These are phyloP conservation scores for Spisula solida DNA, from an alignment of 2,888 invertebrate genomes.

Conservation along the genomic window DNA sequence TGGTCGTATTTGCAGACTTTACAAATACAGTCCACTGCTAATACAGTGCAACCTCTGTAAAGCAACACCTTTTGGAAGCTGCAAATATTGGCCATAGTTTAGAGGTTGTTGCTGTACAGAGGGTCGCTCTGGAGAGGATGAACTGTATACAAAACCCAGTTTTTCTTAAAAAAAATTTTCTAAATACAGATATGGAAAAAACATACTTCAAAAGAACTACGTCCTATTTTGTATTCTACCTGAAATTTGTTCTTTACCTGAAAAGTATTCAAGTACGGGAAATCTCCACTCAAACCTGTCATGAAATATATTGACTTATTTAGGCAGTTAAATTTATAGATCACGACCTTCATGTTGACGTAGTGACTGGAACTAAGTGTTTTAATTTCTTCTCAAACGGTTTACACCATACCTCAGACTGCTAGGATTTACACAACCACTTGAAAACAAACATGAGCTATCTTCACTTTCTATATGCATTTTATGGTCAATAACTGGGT, in stretches of 20 bases:
- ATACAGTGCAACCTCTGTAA: no score
- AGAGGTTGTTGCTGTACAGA: no score
- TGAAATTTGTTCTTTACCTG: background rate
- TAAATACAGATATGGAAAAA: no score
- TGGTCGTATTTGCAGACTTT: no score
- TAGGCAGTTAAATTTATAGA: slow-evolving; percentile 23
- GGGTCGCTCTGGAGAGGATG: no score
- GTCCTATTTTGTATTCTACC: background rate
- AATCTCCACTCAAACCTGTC: slow-evolving; percentile 17
- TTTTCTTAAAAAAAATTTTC: no score
- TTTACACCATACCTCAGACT: background rate
- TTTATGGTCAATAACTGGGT: background rate
- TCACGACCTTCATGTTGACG: slow-evolving; percentile 25
- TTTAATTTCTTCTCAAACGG: slow-evolving; percentile 9
- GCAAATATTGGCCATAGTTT: no score
- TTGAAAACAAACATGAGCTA: background rate
- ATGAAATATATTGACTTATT: slow-evolving; percentile 31
- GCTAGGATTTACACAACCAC: background rate
- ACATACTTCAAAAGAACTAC: background rate
- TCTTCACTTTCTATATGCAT: background rate
- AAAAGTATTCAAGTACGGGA: slow-evolving; percentile 18
- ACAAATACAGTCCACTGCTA: no score
- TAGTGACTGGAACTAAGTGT: background rate
- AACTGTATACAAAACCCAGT: no score
- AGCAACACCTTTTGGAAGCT: no score